Evolutionary conservation across 2,797 vertebrate genomes (phyloP).

Genomic region (Dermochelys coriacea): DNA sequence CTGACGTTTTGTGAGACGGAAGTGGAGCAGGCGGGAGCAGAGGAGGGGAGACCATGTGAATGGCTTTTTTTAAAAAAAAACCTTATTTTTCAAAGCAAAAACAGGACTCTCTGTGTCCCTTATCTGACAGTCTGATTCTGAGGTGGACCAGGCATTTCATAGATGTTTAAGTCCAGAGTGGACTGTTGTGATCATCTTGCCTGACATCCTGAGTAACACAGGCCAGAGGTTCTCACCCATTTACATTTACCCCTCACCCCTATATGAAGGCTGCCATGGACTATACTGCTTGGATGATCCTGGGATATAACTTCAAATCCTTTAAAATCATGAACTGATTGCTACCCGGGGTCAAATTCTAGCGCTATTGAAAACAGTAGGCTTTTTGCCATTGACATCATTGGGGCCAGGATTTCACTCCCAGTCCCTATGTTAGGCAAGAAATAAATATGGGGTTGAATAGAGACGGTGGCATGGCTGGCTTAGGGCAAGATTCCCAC

Average conservation of each 20-base stretch:
- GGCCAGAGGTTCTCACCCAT: not conserved
- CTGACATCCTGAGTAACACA: not conserved
- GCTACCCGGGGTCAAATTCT: not conserved
- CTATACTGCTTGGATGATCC: not conserved
- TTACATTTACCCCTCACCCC: not conserved
- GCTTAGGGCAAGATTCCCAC: not conserved
- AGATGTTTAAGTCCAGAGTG: not conserved
- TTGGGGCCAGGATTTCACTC: not conserved
- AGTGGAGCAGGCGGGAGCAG: not conserved
- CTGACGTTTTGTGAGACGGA: not conserved
- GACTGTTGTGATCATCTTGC: not conserved
- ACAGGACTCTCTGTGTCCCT: conserved; percentile 13
- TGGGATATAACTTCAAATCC: not conserved
- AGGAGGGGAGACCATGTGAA: not conserved
- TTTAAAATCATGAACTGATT: not conserved
- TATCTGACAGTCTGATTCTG: not conserved
- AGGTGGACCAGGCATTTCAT: not conserved
- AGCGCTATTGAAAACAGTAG: not conserved
- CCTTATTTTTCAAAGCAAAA: accelerated
- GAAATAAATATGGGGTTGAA: not conserved
- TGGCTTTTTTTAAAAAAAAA: conserved; percentile 4
- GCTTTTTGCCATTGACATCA: not conserved
- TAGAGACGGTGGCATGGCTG: not conserved
- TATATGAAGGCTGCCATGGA: not conserved
- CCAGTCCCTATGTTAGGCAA: not conserved